Base-by-base conservation (phyloP, 1,140 invertebrate species). In the Cyclargus thomasi region DNA sequence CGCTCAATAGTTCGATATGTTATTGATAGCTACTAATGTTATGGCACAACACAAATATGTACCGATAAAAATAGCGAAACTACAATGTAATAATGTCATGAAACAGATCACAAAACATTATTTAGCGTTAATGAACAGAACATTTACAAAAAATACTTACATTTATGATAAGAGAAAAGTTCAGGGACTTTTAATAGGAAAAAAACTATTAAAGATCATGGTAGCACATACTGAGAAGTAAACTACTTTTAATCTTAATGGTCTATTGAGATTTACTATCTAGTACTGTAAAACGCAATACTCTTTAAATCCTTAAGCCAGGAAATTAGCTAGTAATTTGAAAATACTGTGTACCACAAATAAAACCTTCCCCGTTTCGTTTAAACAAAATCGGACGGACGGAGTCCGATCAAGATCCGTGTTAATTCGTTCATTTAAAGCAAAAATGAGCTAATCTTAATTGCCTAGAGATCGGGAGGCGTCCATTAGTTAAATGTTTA, bases 1-100 rank as follows among this genome's bases (percentile, higher is more conserved):
- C 86, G 88, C 81, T 80, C 83, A 80, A 87, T 85, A 85, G 81
- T 82, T 76, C 76, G 75, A 88, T 86, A 81, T 79, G 88, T 83
- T 82, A 86, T 87, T 83, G 80, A 67, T 66, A 55, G 23, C 55
- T 79, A 79, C 80, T 80, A 70, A 79, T 76, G 73, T 79, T 81
- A 72, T 79, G 74, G 74, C 76, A 76, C 68, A 75, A 70, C 67
- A 47, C 14, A 47, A 47, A 47, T 47, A 16, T 47, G 39, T 47
- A 47, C 10, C 39, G 39, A 14, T 47, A 47, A 14, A 47, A 47
- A 47, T 47, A 47, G 39, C 39, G 39, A 47, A 11, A 39, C 36
- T 39, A 8, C 39, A 14, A 47, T 47, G 36, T 39, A 6, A 39
- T 39, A 39, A 39, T 39, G 39, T 47, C 39, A 47, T 47, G 39